Evolutionary conservation across 2,113 vertebrate species (phyloP).

Genomic region (Cheirogaleus medius): DNA sequence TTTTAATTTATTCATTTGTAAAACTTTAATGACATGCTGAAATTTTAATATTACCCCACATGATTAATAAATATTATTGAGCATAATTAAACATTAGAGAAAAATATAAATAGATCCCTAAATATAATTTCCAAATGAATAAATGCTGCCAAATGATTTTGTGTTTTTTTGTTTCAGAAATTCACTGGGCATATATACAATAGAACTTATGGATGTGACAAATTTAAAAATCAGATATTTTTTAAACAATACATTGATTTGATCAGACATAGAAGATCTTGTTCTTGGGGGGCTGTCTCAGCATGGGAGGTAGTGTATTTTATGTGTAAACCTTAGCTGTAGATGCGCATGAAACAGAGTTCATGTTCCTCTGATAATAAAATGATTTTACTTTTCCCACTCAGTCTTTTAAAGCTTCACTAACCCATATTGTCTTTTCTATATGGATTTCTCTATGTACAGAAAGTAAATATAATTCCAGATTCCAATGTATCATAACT

Average conservation of each 20-base stretch:
- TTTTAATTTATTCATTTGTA: conserved; percentile 67
- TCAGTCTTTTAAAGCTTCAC: neutral
- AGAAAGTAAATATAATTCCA: neutral
- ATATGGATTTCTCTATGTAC: neutral
- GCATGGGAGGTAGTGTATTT: neutral
- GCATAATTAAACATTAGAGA: conserved; percentile 22
- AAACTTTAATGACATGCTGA: conserved; percentile 53
- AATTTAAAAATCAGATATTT: conserved; percentile 18
- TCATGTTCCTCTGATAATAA: neutral
- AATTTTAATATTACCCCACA: conserved; percentile 46
- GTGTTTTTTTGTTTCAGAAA: conserved; percentile 34
- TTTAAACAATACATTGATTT: conserved; percentile 12
- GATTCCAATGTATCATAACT: neutral
- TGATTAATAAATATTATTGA: conserved; percentile 54
- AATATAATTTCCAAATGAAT: conserved; percentile 41
- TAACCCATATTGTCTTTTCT: neutral
- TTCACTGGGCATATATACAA: neutral
- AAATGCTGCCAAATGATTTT: neutral
- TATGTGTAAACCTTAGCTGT: neutral
- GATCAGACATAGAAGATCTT: neutral
- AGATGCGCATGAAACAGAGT: neutral
- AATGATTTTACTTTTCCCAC: neutral
- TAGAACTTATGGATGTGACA: neutral
- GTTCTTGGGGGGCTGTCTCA: neutral
- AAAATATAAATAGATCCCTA: conserved; percentile 24